These are phyloP conservation scores for Drosophila mercatorum DNA, from an alignment of 2,888 invertebrate species.

Conservation along the genomic window DNA sequence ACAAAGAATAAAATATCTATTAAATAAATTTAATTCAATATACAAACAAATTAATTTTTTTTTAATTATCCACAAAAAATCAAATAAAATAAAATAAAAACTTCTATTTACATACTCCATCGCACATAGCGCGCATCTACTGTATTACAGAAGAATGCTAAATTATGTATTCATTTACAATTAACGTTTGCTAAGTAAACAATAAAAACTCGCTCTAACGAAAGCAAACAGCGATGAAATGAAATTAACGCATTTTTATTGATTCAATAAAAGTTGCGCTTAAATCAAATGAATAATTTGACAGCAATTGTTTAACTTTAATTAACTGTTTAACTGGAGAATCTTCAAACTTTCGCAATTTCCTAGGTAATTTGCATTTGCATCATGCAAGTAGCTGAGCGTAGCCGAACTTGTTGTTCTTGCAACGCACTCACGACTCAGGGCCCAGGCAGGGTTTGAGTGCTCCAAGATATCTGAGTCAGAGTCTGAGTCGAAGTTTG, in stretches of 20 bases:
- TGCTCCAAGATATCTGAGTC: background rate
- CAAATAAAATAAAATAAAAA: background rate
- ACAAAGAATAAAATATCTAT: too few species aligned
- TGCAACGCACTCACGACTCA: conserved; percentile 11
- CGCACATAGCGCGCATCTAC: background rate
- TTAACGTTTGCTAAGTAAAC: background rate
- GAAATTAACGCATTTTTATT: background rate
- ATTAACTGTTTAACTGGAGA: conserved; percentile 14
- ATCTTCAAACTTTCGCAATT: background rate
- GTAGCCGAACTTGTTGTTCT: conserved; percentile 17
- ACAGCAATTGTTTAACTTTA: conserved; percentile 2
- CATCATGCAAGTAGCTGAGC: background rate
- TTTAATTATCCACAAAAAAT: too few species aligned
- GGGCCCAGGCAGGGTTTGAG: conserved; percentile 3
- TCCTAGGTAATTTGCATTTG: conserved; percentile 32
- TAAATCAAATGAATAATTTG: conserved; percentile 8
- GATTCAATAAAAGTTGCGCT: background rate
- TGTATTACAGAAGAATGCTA: background rate
- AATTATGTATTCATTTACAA: background rate
- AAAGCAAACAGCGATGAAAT: conserved; percentile 8
- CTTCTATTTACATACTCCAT: background rate
- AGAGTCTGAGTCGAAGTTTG: background rate
- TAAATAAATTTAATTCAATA: too few species aligned
- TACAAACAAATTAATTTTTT: too few species aligned
- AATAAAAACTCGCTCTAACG: background rate